A percentile compares a stretch with the other conserved stretches of the same genome.
phyloP scores from a whole-genome alignment of 2,888 invertebrate genomes.

The Argyresthia goedartella region DNA sequence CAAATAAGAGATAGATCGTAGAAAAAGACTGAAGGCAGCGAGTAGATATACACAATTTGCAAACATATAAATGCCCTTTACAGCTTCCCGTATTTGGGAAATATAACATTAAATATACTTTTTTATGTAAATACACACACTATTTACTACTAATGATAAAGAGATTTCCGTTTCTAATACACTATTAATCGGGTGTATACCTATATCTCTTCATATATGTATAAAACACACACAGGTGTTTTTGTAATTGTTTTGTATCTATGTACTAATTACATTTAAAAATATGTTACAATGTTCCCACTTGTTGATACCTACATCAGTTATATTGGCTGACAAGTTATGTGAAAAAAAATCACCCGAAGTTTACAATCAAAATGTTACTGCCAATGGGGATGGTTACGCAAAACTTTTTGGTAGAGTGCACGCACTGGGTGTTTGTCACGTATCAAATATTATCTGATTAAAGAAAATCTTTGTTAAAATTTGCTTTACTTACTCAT shows the following conservation, averaged over 20 bases:
- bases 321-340: conserved; percentile 31
- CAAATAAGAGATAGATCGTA: conserved; percentile 12
- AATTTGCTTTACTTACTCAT: no score
- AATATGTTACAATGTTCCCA: conserved; percentile 72
- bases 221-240: conserved; percentile 40
- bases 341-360: conserved; percentile 14
- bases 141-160: conserved; percentile 55
- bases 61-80: conserved; percentile 62
- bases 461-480: no score
- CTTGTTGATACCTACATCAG: conserved; percentile 36
- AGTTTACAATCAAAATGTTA: not conserved
- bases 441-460: no score
- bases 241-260: conserved; percentile 38
- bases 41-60: conserved; percentile 33
- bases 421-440: no score
- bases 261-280: conserved; percentile 64
- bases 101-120: conserved; percentile 53
- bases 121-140: conserved; percentile 37
- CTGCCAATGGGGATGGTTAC: not conserved
- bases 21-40: conserved; percentile 32
- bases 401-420: no score
- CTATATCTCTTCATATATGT: conserved; percentile 50
- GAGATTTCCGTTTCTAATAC: conserved; percentile 30
- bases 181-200: conserved; percentile 36
- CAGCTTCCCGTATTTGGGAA: conserved; percentile 35